These are phyloP conservation scores for Lates calcarifer DNA, from an alignment of 2,113 vertebrate species.

Conservation along the genomic window DNA sequence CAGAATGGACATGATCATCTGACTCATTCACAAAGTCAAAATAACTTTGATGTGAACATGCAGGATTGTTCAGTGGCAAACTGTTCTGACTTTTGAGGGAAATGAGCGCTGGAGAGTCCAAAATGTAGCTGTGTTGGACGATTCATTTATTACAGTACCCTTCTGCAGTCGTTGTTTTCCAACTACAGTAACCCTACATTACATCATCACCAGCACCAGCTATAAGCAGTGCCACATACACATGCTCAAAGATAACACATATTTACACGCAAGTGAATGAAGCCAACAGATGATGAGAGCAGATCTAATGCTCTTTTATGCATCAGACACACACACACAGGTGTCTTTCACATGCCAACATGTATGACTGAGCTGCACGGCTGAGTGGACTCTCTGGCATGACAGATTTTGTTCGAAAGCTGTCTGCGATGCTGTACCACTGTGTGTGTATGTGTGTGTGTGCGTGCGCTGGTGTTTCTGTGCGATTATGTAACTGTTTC, in stretches of 20 bases:
- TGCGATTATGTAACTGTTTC: constrained; percentile 66
- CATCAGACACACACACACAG: constrained; percentile 17
- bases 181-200: not conserved
- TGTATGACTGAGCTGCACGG: constrained; percentile 27
- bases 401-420: constrained; percentile 51
- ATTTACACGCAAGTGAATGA: not conserved
- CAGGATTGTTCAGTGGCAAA: not conserved
- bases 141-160: not conserved
- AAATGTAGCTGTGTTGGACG: not conserved
- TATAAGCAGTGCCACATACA: not conserved
- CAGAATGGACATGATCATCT: not conserved
- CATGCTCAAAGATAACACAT: not conserved
- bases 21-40: too few relatives aligned
- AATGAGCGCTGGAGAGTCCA: too few relatives aligned
- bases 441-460: constrained; percentile 2
- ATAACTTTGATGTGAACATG: not conserved
- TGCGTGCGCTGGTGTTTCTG: constrained; percentile 20
- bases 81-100: not conserved
- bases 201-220: not conserved
- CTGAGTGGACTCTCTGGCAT: not conserved
- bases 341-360: constrained; percentile 34
- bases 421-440: constrained; percentile 16
- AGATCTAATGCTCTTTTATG: not conserved
- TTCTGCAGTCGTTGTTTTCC: not conserved
- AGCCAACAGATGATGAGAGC: not conserved